A percentile compares a stretch with the other conserved stretches of the same genome.
Conservation (phyloP, 2,797 vertebrate genomes). For the Eleutherodactylus coqui region DNA sequence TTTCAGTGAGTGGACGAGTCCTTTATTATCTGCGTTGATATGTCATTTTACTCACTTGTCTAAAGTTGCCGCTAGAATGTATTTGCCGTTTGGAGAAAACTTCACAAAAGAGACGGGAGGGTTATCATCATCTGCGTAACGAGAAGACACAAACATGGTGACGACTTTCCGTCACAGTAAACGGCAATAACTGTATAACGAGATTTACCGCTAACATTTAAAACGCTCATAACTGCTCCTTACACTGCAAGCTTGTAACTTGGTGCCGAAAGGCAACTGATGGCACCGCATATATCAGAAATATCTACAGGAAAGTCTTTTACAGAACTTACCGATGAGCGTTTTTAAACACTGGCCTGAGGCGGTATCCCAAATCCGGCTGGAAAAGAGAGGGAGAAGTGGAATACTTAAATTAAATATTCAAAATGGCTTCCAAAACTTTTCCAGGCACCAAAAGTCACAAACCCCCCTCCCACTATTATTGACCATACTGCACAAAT, state of each 20-base stretch:
- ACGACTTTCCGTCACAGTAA: neutral
- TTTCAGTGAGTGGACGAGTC: too few relatives aligned
- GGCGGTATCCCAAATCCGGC: slow-evolving; percentile 98
- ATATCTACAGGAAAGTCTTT: neutral
- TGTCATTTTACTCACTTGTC: slow-evolving; percentile 99
- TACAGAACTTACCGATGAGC: slow-evolving; percentile 88
- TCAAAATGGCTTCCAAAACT: too few relatives aligned
- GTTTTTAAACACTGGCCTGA: slow-evolving; percentile 99
- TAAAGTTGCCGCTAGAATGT: slow-evolving; percentile 96
- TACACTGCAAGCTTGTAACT: too few relatives aligned
- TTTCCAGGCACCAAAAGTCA: too few relatives aligned
- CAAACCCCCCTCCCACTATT: too few relatives aligned
- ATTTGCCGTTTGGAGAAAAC: slow-evolving; percentile 98
- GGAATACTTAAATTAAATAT: neutral
- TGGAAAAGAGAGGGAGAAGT: slow-evolving; percentile 66
- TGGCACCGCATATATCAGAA: neutral
- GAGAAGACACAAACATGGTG: neutral
- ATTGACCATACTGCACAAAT: too few relatives aligned
- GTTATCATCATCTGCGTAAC: slow-evolving; percentile 91
- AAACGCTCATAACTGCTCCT: too few relatives aligned
- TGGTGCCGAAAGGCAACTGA: neutral
- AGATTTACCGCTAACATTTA: too few relatives aligned
- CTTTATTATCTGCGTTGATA: too few relatives aligned
- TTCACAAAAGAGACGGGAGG: slow-evolving; percentile 98
- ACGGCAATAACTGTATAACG: too few relatives aligned